Conservation (phyloP, 2,888 invertebrate species). For the Schizaphis graminum region DNA sequence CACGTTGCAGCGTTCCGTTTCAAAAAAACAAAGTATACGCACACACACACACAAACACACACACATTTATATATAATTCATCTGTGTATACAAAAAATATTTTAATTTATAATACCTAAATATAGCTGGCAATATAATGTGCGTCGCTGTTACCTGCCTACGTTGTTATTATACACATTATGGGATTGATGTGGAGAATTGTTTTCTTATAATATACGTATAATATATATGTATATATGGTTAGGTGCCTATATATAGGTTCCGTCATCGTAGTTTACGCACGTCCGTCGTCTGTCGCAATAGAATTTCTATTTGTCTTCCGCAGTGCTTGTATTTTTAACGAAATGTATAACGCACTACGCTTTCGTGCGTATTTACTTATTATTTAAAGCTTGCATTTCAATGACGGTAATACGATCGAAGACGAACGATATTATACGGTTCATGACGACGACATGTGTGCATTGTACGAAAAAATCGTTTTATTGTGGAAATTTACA, state of each 20-base stretch:
- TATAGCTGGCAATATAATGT: neutral
- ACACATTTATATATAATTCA: neutral
- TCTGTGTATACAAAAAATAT: conserved; percentile 4
- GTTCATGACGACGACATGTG: neutral
- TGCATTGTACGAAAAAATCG: neutral
- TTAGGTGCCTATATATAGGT: neutral
- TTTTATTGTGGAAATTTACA: neutral
- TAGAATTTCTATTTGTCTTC: neutral
- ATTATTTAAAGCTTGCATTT: neutral
- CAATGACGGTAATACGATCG: neutral
- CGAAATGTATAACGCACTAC: neutral
- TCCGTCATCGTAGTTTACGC: conserved; percentile 4
- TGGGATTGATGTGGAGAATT: neutral
- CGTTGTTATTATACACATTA: conserved; percentile 23
- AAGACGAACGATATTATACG: neutral
- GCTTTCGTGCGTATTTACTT: neutral
- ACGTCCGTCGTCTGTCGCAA: neutral
- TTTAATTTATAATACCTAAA: conserved; percentile 24
- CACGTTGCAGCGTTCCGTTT: neutral
- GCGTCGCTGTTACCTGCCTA: neutral
- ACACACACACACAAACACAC: neutral
- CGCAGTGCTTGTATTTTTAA: neutral
- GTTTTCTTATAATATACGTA: conserved; percentile 3
- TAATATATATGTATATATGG: neutral
- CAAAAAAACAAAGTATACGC: conserved; percentile 2